phyloP scores from a whole-genome alignment of 2,797 vertebrate genomes.

The Melanotaenia parkinsoni region DNA sequence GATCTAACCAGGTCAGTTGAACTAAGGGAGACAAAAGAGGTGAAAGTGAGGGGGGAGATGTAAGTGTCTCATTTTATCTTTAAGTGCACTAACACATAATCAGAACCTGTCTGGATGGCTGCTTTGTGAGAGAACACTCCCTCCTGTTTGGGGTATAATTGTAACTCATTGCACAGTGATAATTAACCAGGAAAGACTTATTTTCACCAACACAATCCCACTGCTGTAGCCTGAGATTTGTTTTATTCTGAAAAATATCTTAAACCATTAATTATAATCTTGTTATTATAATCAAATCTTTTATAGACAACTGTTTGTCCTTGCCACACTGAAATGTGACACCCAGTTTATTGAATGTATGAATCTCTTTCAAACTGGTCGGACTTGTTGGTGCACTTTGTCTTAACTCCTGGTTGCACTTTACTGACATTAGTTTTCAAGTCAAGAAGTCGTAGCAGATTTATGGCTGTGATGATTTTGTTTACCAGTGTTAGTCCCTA shows the following conservation, averaged over 20 bases:
- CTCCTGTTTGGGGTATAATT: conserved; percentile 24
- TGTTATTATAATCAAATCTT: too few species aligned
- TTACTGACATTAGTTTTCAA: conserved; percentile 7
- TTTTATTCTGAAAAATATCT: background rate
- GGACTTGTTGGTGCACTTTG: conserved; percentile 48
- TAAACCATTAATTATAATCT: background rate
- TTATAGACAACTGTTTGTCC: background rate
- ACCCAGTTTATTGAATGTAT: conserved; percentile 18
- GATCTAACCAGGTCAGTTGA: conserved; percentile 70
- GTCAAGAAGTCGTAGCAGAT: background rate
- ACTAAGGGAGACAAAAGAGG: conserved; percentile 49
- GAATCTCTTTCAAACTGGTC: conserved; percentile 59
- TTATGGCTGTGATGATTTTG: background rate
- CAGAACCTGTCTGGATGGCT: conserved; percentile 3
- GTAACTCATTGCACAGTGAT: conserved; percentile 35
- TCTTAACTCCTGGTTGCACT: background rate
- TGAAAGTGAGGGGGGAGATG: background rate
- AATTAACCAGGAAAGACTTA: conserved; percentile 33
- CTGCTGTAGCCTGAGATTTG: background rate
- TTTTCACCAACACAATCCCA: background rate
- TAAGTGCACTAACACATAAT: conserved; percentile 16
- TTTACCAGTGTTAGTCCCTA: background rate
- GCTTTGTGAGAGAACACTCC: conserved; percentile 38
- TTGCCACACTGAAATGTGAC: conserved; percentile 33
- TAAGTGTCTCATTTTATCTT: conserved; percentile 24